Evolutionary conservation across 2,888 invertebrate genomes (phyloP), one percentile per base, ranked within the genome.

Genomic region (Scaptomyza caliginosa): DNA sequence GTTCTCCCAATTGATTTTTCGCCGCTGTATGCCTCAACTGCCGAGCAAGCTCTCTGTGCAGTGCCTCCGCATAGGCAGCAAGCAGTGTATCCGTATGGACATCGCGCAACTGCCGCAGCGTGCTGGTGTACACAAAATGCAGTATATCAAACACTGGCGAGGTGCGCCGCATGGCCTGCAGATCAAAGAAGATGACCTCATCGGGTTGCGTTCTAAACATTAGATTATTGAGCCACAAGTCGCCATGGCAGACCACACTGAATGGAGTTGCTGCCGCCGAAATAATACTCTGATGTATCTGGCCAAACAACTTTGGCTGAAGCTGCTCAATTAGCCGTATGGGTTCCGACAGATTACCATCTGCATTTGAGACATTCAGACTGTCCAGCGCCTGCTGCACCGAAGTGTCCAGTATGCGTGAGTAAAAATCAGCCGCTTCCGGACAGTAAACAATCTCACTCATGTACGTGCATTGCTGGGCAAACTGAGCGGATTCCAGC

Each of bases 121-220:
- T 91, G 70, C 91, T 91, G 13, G 91, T 91, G 65, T 90, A 91
- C 11, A 91, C 73, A 16, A 91, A 91, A 57, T 91, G 91, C 1
- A 91, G 77, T 34, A 91, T 88, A 63, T 91, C 91, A 19, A 90
- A 90, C 0, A 90, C 84, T 0, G 90, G 90, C 2, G 90, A 90
- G 5, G 89, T 77, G 36, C 89, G 89, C 7, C 91, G 83, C 89
- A 91, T 90, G 21, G 91, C 88, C 70, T 91, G 91, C 49, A 91
- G 81, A 54, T 91, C 91, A 43, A 91, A 86, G 39, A 91, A 90
- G 50, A 89, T 90, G 1, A 89, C 91, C 36, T 77, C 70, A 11
- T 70, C 76, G 8, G 75, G 81, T 34, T 67, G 68, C 0, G 66
- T 48, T 11, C 55, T 77, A 48, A 91, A 91, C 91, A 91, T 90